Evolutionary conservation across 2,888 invertebrate species (phyloP), one percentile per base, ranked within the genome.

Genomic region (Anoncus sp.): DNA sequence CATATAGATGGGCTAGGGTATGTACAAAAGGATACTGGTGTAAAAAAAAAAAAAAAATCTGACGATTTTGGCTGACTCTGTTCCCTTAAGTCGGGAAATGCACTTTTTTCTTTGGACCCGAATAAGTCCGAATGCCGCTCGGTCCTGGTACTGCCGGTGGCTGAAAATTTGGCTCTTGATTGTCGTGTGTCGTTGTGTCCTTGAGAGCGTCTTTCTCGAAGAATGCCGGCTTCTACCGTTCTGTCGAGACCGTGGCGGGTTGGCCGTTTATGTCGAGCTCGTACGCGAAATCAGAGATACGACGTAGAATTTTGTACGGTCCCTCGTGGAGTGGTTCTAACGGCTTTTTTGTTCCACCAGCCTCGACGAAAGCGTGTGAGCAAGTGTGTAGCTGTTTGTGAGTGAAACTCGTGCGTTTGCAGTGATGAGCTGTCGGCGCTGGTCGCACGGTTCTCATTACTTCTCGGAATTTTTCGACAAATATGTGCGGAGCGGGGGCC

Each of bases 241-340:
- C 83, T 10, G 82, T 77, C 14, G 72, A 73, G 18, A 84, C 71
- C 1, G 69, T 79, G 10, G 71, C 55, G 4, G 22, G 20, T 18
- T 69, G 66, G 10, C 77, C 80, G 22, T 77, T 74, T 49, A 75
- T 59, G n/a, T 73, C 40, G 12, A 84, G 51, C 55, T 45, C 75
- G 45, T 77, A 82, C 57, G 73, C 24, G 63, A 75, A 82, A 27
- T 81, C 65, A 9, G 59, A 55, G 12, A 75, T 53, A 43, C 69
- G 73, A n/a, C 67, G 60, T 18, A 83, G 40, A 5, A 85, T 75
- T 51, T 75, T 43, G 65, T 73, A 79, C 3, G 85, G 84, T 22
- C 85, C 85, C 14, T 77, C 78, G 59, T 86, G 85, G 1, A 83
- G 85, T 16, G 80, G 81, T 53, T 81, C 71, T n/a, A 84, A 69